Conservation (phyloP, 2,113 vertebrate genomes). For the Sturnus vulgaris region DNA sequence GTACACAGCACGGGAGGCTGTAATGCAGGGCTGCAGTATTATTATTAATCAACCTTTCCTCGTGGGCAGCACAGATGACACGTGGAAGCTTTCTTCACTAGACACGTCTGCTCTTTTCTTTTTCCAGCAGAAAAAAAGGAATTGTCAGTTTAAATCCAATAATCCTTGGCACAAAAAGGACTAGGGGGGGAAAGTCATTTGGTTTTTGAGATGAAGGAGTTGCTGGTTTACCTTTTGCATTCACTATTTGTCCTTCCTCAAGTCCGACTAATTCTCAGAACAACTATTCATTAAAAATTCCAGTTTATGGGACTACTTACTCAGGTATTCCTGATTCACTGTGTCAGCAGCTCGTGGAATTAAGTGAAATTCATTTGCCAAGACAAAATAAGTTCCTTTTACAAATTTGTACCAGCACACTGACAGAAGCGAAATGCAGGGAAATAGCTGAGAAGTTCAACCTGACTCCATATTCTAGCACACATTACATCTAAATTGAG, state of each 20-base stretch:
- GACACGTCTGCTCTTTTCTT: background rate
- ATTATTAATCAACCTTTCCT: background rate
- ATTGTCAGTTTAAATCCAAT: background rate
- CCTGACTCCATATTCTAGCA: rapidly evolving
- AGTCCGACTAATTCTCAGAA: background rate
- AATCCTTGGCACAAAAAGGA: background rate
- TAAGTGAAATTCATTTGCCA: background rate
- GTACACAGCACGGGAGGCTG: background rate
- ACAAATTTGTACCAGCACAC: background rate
- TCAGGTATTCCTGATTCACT: background rate
- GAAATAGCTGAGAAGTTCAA: background rate
- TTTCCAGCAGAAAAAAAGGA: background rate
- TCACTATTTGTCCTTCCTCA: background rate
- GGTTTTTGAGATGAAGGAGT: background rate
- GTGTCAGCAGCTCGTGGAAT: background rate
- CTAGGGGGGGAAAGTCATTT: background rate
- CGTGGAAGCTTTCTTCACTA: background rate
- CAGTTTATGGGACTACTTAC: background rate
- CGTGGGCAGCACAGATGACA: background rate
- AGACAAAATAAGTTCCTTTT: background rate
- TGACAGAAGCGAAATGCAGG: background rate
- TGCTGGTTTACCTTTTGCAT: background rate
- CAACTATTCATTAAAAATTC: background rate
- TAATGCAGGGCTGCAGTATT: background rate
- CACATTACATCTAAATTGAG: rapidly evolving